Base-by-base conservation (phyloP, 2,113 vertebrate species). In the Montifringilla adamsi region DNA sequence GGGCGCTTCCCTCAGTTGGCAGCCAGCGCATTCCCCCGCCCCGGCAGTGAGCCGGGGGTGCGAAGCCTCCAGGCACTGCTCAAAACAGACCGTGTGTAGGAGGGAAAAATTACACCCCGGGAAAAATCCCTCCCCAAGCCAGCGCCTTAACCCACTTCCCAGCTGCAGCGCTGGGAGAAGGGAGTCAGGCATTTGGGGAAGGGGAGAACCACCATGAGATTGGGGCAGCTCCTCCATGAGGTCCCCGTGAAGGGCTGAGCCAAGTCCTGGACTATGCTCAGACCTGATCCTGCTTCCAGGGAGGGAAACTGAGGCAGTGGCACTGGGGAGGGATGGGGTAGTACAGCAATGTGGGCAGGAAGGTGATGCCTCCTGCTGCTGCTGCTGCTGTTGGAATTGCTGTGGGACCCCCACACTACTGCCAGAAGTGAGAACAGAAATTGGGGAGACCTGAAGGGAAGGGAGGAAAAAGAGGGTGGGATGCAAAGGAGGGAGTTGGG, bases 21-120 rank as follows among this genome's bases (percentile, higher is more conserved):
- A 90, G 79, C 63, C 35, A 56, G 67, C 23, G 33, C 58, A 8
- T 79, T 85, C 62, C 58, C 88, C 88, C 77, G 18, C 89, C 91
- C 89, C 56, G 1, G 78, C 91, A 95, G 41, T 1, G 33, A 78
- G 91, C 17, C 0, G 77, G 91, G 83, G 80, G 73, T 58, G 95
- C 44, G 43, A 91, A 96, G 91, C 94, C 94, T 95, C 87, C 90
- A 70, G 84, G 94, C 88, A 13, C 72, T 20, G 77, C 93, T 96
- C 79, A 91, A 93, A 96, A 95, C 97, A 96, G 96, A 84, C 89
- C 89, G 75, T 90, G 95, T 81, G 97, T 94, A 78, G 96, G 95
- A 94, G 96, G 95, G 83, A 94, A 85, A 97, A 97, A 97, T 94
- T 44, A 94, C 86, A 97, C 66, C 55, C 20, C 73, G 66, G 73